These are phyloP conservation scores for Echinarachnius parma DNA, from an alignment of 53 echinoderm and acorn worm genomes.

Conservation along the genomic window DNA sequence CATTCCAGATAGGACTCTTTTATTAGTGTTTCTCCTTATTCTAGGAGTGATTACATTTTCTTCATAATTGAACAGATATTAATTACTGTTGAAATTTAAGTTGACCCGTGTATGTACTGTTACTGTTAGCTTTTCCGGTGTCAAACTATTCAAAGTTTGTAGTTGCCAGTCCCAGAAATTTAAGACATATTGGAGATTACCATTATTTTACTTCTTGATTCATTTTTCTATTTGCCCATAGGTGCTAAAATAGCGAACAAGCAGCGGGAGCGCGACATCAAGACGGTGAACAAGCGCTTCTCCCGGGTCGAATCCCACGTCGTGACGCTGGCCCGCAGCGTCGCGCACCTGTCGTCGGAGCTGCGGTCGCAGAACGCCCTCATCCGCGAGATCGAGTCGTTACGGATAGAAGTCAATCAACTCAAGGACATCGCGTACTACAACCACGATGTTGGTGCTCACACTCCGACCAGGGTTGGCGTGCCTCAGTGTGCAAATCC, in stretches of 20 bases:
- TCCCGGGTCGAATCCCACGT: conserved; percentile 93
- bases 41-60: too few species aligned
- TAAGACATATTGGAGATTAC: too few species aligned
- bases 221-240: background rate
- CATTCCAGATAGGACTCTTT: too few species aligned
- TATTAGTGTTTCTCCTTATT: too few species aligned
- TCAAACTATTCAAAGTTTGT: too few species aligned
- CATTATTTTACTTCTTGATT: too few species aligned
- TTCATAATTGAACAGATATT: too few species aligned
- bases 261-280: conserved; percentile 85
- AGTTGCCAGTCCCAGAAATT: too few species aligned
- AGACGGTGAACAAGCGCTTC: conserved; percentile 80
- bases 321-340: conserved; percentile 92
- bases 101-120: too few species aligned
- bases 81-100: too few species aligned
- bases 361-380: conserved; percentile 79
- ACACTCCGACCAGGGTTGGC: conserved; percentile 23
- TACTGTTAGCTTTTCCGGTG: too few species aligned
- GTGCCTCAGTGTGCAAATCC: conserved; percentile 75
- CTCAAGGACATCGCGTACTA: conserved; percentile 57
- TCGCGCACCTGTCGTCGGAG: conserved; percentile 91
- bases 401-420: conserved; percentile 73
- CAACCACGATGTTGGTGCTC: conserved; percentile 13
- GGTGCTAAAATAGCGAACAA: conserved; percentile 42
- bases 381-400: conserved; percentile 66